phyloP scores from a whole-genome alignment of 2,797 vertebrate genomes.

The Rhinoraja longicauda region DNA sequence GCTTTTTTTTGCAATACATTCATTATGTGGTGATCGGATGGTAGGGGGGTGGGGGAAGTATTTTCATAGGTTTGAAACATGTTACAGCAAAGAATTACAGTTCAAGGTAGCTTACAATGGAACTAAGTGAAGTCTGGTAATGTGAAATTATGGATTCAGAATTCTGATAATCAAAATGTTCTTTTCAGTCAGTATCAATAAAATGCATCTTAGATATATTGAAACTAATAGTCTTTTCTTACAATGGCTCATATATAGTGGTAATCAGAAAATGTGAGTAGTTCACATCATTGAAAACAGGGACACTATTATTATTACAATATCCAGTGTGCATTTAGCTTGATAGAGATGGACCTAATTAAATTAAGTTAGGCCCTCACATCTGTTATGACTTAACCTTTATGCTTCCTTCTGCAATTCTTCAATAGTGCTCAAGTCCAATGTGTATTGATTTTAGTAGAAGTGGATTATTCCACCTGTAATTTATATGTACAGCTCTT shows the following conservation, averaged over 20 bases:
- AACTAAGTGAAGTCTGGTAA: neutral
- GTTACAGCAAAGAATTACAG: neutral
- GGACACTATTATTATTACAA: neutral
- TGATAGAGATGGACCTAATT: neutral
- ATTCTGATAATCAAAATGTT: neutral
- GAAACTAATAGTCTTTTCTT: neutral
- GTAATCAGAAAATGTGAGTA: neutral
- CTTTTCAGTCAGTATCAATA: neutral
- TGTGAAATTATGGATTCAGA: neutral
- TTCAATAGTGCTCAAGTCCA: neutral
- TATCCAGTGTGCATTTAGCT: neutral
- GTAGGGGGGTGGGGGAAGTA: neutral
- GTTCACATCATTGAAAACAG: neutral
- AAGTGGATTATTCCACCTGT: neutral
- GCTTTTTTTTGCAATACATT: neutral
- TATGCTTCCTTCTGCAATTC: neutral
- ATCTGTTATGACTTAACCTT: neutral
- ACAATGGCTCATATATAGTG: neutral
- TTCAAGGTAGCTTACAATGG: neutral
- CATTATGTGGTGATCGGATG: neutral
- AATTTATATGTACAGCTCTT: neutral
- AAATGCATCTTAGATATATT: neutral
- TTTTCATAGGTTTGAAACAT: neutral
- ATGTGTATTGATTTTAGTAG: neutral
- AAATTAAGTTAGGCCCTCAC: neutral